Percentiles rank a stretch among this genome's conserved stretches.
Evolutionary conservation across 2,113 vertebrate genomes (phyloP).

Genomic region (Notothenia coriiceps): DNA sequence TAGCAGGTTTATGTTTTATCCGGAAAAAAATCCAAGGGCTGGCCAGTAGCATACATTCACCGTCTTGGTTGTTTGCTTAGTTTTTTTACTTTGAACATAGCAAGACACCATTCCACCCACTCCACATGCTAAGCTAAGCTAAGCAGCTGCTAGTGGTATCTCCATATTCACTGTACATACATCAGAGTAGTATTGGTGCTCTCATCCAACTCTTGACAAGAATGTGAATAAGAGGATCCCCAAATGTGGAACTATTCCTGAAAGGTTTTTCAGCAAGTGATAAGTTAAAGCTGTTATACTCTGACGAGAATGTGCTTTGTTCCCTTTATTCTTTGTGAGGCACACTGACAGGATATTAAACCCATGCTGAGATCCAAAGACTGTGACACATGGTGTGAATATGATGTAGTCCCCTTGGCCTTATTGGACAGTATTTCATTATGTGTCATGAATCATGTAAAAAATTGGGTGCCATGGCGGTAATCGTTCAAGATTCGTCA

Average conservation of each 20-base stretch:
- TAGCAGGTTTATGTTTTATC: too few relatives aligned
- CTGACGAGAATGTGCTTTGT: not conserved
- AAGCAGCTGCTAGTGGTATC: not conserved
- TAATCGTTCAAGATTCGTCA: not conserved
- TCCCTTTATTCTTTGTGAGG: not conserved
- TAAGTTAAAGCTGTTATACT: not conserved
- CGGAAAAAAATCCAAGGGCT: too few relatives aligned
- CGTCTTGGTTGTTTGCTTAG: not conserved
- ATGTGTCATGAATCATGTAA: slow-evolving; percentile 14
- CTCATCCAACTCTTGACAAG: not conserved
- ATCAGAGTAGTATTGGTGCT: not conserved
- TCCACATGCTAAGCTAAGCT: not conserved
- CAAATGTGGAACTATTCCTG: not conserved
- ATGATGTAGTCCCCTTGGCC: slow-evolving; percentile 2
- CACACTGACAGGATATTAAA: slow-evolving; percentile 32
- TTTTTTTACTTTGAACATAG: too few relatives aligned
- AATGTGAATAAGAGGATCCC: not conserved
- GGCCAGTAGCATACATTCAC: not conserved
- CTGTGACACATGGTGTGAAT: slow-evolving; percentile 4
- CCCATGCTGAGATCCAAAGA: not conserved
- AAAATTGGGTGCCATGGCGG: not conserved
- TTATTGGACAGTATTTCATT: slow-evolving; percentile 8
- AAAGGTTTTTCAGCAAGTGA: not conserved
- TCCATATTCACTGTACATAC: not conserved
- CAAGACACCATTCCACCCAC: too few relatives aligned